These are phyloP conservation scores for Thera britannica DNA, from an alignment of 2,888 invertebrate species.

Conservation along the genomic window DNA sequence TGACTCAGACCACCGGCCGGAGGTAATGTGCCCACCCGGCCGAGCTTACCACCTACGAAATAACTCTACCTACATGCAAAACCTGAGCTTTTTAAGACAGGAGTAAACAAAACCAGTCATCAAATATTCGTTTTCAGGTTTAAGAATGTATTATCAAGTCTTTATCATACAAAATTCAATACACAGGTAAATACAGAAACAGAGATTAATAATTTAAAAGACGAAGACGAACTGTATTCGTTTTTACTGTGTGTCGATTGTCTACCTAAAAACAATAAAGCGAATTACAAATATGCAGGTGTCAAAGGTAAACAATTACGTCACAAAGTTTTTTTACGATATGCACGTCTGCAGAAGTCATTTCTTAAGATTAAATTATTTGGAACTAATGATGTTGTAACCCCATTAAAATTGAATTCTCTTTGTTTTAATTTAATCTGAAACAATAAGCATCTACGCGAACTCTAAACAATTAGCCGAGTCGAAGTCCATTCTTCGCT, in stretches of 20 bases:
- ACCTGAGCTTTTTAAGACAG: background rate
- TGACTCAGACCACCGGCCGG: slow-evolving; percentile 63
- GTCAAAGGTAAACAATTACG: background rate
- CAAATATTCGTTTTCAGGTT: background rate
- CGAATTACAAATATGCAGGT: background rate
- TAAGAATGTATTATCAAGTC: background rate
- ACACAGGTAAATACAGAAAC: too few species aligned
- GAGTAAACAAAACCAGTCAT: background rate
- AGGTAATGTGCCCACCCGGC: slow-evolving; percentile 63
- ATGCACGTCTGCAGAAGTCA: background rate
- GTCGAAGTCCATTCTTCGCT: slow-evolving; percentile 50
- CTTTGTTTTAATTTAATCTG: slow-evolving; percentile 40
- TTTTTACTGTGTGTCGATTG: too few species aligned
- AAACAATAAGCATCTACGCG: slow-evolving; percentile 50
- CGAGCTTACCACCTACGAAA: slow-evolving; percentile 50
- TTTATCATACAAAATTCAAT: too few species aligned
- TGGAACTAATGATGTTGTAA: slow-evolving; percentile 25
- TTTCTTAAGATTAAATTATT: background rate
- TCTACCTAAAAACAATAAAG: background rate
- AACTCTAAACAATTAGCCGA: slow-evolving; percentile 44
- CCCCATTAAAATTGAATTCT: slow-evolving; percentile 33
- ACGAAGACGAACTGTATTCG: too few species aligned
- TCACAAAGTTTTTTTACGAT: background rate
- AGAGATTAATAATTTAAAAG: too few species aligned
- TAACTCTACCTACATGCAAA: slow-evolving; percentile 27